Evolutionary conservation across 2,888 invertebrate genomes (phyloP), one percentile per base, ranked within the genome.

Genomic region (Ypsolopha sequella): DNA sequence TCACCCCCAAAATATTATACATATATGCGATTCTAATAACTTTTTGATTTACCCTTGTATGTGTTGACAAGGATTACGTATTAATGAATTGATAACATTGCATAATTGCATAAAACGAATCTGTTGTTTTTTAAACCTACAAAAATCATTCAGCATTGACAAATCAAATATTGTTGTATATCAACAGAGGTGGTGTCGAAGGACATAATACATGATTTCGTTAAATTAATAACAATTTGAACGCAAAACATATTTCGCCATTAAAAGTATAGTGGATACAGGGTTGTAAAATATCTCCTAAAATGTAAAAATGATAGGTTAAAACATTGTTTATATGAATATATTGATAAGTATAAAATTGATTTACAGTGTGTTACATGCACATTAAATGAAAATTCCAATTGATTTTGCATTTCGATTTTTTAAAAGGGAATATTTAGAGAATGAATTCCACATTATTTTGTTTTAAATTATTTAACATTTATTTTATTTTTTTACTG

Each of bases 261-360:
- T 79, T 73, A 73, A 73, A 81, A 74, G 73, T 14, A 41, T 10
- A 49, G 85, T 84, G 86, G 80, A 80, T 78, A 86, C 86, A 86
- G 86, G 86, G 86, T 86, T 86, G 85, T 84, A 81, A 80, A 82
- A 84, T 86, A 85, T 86, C 80, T 85, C 77, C 77, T 80, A 79
- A 84, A 75, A 63, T 80, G 76, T 82, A 78, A 77, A 73, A 73
- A 62, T 68, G 74, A 65, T 82, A 84, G 80, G 75, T 70, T 68
- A 54, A 76, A 68, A 76, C 74, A 76, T 81, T 82, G 80, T 85
- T 80, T 84, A 76, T 80, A 82, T 78, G 64, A 78, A 76, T 80
- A 75, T 82, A 80, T 77, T 73, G 70, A 74, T 82, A 80, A 76
- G 80, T 69, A 70, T 68, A 75, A 71, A 48, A 39, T 39, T 68